A percentile compares a stretch with the other conserved stretches of the same genome.
These are phyloP conservation scores for Promerops cafer DNA, from an alignment of 2,113 vertebrate genomes.

Conservation along the genomic window DNA sequence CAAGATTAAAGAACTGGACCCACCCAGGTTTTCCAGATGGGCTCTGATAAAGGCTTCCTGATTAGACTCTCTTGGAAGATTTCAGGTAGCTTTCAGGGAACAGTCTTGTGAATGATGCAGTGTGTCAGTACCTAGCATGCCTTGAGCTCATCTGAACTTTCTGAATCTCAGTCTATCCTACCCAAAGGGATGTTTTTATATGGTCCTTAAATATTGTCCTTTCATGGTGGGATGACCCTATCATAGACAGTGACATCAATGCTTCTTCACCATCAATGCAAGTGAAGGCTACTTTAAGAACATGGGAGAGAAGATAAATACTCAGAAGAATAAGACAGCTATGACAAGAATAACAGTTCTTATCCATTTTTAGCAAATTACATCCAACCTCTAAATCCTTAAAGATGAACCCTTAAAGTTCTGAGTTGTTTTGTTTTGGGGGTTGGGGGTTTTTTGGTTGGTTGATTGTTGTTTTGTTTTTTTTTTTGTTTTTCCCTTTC, in stretches of 20 bases:
- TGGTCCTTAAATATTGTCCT: not conserved
- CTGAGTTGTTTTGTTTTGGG: not conserved
- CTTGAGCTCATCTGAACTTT: not conserved
- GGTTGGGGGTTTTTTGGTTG: rapidly evolving
- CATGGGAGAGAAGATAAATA: not conserved
- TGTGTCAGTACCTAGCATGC: not conserved
- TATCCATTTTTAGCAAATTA: not conserved
- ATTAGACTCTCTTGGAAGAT: not conserved
- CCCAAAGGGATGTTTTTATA: not conserved
- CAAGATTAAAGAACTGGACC: not conserved
- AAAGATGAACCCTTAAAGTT: not conserved
- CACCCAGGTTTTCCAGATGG: not conserved
- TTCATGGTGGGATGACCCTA: not conserved
- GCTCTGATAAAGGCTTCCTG: not conserved
- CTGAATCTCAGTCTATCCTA: not conserved
- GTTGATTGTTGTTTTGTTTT: not conserved
- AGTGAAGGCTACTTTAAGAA: not conserved
- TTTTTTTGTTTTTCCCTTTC: not conserved
- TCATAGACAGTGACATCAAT: not conserved
- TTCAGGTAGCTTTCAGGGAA: not conserved
- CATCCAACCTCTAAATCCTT: not conserved
- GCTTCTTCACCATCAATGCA: not conserved
- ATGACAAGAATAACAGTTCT: not conserved
- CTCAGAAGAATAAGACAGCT: not conserved
- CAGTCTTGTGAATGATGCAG: not conserved